These are phyloP conservation scores for Nymphalis c-album DNA, from an alignment of 2,888 invertebrate genomes.

Conservation along the genomic window DNA sequence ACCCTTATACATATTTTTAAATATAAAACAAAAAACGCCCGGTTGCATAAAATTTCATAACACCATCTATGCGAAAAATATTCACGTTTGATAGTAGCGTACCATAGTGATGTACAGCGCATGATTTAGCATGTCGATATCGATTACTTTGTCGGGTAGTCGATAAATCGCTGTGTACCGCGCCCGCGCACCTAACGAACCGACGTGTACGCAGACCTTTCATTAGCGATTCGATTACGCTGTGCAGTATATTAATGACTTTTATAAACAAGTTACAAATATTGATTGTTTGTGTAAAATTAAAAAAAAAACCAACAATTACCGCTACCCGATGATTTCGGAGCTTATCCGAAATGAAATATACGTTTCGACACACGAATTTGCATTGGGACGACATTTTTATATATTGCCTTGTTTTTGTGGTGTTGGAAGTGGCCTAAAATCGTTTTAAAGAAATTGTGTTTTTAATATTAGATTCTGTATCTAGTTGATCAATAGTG, in stretches of 20 bases:
- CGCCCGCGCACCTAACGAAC: conserved; percentile 60
- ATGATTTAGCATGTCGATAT: conserved; percentile 61
- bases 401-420: conserved; percentile 19
- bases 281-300: conserved; percentile 53
- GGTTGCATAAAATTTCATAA: background rate
- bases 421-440: conserved; percentile 7
- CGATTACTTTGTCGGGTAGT: conserved; percentile 60
- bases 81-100: conserved; percentile 32
- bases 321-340: conserved; percentile 40
- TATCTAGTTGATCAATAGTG: background rate
- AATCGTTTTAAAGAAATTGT: conserved; percentile 1
- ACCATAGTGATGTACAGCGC: conserved; percentile 51
- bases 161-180: conserved; percentile 58
- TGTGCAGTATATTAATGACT: conserved; percentile 63
- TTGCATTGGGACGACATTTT: conserved; percentile 33
- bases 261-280: conserved; percentile 61
- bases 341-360: conserved; percentile 56
- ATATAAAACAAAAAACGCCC: background rate
- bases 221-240: conserved; percentile 66
- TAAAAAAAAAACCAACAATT: conserved; percentile 46
- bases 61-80: background rate
- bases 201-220: conserved; percentile 50
- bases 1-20: background rate
- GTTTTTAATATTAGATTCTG: background rate
- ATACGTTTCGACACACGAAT: conserved; percentile 27